Conservation (phyloP, 2,113 vertebrate genomes). For the Morone saxatilis region DNA sequence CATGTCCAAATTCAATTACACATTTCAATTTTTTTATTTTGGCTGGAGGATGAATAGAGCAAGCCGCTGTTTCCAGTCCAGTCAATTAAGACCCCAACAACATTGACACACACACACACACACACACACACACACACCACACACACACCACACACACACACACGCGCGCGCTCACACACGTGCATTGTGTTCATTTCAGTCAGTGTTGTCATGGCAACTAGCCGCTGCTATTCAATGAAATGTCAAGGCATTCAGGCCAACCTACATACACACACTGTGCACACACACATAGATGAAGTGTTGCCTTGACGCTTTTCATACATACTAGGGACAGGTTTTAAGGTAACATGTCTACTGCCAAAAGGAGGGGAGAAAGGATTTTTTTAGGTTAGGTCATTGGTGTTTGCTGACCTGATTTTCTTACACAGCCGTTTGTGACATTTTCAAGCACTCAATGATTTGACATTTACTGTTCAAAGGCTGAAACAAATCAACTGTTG, state of each 20-base stretch:
- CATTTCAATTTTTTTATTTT: constrained; percentile 25
- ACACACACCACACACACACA: constrained; percentile 4
- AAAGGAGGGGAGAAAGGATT: not conserved
- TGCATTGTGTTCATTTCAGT: constrained; percentile 69
- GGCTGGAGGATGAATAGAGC: constrained; percentile 45
- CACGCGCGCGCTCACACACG: not conserved
- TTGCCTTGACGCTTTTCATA: constrained; percentile 23
- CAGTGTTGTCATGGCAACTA: constrained; percentile 78
- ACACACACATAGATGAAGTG: constrained; percentile 20
- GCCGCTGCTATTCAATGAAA: constrained; percentile 75
- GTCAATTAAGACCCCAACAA: constrained; percentile 52
- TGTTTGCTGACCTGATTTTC: constrained; percentile 24
- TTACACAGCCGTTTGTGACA: not conserved
- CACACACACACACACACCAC: not conserved
- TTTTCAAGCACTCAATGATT: constrained; percentile 17
- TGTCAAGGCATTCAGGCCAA: constrained; percentile 72
- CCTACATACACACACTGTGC: constrained; percentile 13
- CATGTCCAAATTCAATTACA: constrained; percentile 48
- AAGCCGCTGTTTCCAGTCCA: constrained; percentile 45
- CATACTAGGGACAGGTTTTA: not conserved
- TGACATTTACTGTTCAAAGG: not conserved
- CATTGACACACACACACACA: constrained; percentile 35
- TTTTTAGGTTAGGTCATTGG: not conserved
- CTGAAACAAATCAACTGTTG: not conserved
- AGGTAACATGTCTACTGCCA: not conserved